Evolutionary conservation across 2,113 vertebrate genomes (phyloP).

Genomic region (Atlantisia rogersi): DNA sequence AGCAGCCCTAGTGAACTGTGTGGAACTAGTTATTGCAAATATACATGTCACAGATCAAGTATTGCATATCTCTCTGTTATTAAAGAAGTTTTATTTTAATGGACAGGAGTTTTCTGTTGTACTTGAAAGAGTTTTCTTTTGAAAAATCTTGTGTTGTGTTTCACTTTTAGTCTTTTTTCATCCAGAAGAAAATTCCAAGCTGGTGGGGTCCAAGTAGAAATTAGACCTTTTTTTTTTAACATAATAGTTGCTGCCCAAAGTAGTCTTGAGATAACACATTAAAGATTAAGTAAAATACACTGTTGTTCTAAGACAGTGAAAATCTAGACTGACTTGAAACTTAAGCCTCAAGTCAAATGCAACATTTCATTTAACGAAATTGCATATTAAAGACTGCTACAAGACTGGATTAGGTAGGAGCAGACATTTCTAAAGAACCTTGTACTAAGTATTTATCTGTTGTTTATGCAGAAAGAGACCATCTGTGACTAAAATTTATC

Average conservation of each 20-base stretch:
- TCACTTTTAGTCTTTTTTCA: not conserved
- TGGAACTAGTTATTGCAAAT: not conserved
- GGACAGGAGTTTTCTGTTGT: not conserved
- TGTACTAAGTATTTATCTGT: not conserved
- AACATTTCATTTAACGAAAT: not conserved
- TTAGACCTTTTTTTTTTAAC: not conserved
- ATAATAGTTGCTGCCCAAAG: not conserved
- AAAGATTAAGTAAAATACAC: not conserved
- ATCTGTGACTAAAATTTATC: not conserved
- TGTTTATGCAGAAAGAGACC: not conserved
- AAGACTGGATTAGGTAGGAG: not conserved
- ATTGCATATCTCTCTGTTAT: not conserved
- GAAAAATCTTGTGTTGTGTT: not conserved
- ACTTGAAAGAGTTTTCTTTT: not conserved
- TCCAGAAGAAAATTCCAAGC: not conserved
- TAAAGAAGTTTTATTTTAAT: not conserved
- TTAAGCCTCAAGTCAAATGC: not conserved
- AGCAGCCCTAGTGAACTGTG: not conserved
- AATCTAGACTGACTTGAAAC: not conserved
- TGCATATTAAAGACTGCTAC: not conserved
- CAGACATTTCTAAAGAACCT: not conserved
- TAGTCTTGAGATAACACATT: not conserved
- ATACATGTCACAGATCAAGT: accelerated
- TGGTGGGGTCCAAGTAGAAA: not conserved
- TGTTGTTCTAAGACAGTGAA: not conserved